Percentiles rank a stretch among this genome's conserved stretches.
Evolutionary conservation across 2,113 vertebrate species (phyloP).

Genomic region (Climacteris rufus): DNA sequence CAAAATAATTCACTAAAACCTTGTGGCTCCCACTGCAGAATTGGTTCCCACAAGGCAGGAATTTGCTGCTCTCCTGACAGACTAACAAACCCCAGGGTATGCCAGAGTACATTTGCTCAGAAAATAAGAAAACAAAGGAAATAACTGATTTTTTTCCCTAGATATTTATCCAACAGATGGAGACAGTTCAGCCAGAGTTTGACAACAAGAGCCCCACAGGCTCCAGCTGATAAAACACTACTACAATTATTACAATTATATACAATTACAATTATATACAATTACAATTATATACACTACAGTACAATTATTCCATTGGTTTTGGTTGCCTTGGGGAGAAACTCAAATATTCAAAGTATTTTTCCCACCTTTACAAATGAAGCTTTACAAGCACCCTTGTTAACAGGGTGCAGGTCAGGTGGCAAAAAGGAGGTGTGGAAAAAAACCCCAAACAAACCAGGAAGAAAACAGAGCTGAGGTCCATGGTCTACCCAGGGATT

Average conservation of each 20-base stretch:
- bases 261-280: too few species aligned
- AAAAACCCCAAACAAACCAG: too few species aligned
- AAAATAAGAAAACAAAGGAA: neutral
- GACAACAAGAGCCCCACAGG: neutral
- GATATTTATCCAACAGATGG: neutral
- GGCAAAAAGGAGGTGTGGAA: neutral
- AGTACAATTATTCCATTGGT: neutral
- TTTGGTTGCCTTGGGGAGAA: neutral
- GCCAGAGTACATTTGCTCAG: neutral
- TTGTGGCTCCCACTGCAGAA: neutral
- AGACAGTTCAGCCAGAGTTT: neutral
- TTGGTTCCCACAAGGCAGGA: neutral
- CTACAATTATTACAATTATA: too few species aligned
- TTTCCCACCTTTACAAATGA: neutral
- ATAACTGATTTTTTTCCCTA: accelerated
- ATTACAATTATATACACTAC: too few species aligned
- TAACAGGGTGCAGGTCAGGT: neutral
- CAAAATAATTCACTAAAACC: neutral
- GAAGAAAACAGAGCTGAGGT: neutral
- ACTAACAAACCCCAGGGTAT: neutral
- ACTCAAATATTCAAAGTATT: neutral
- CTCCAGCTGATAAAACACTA: neutral
- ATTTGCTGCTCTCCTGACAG: neutral
- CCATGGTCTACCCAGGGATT: neutral
- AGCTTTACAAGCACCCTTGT: neutral